A percentile compares a stretch with the other conserved stretches of the same genome.
Evolutionary conservation across 2,797 vertebrate genomes (phyloP).

Genomic region (Xenopus petersii): DNA sequence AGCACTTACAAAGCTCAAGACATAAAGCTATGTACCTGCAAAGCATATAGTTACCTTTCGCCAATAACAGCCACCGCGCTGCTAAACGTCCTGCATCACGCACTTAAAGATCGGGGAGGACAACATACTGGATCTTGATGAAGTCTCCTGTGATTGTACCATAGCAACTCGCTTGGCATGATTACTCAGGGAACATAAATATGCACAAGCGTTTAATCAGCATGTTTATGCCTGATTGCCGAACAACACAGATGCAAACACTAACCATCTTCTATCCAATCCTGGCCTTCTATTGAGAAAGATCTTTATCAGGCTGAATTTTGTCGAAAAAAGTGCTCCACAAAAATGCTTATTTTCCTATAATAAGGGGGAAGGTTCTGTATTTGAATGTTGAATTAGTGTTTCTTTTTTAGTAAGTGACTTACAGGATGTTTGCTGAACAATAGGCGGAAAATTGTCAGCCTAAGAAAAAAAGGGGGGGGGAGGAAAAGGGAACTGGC

Average conservation of each 20-base stretch:
- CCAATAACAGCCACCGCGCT: too few relatives aligned
- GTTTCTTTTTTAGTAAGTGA: neutral
- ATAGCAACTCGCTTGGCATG: conserved; percentile 56
- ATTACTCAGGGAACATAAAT: conserved; percentile 53
- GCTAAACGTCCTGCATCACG: too few relatives aligned
- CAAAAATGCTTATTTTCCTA: neutral
- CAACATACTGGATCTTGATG: conserved; percentile 49
- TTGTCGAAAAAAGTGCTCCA: too few relatives aligned
- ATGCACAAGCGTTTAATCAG: conserved; percentile 55
- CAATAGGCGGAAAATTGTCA: conserved; percentile 20
- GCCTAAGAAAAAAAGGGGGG: conserved; percentile 5
- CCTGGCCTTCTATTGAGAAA: too few relatives aligned
- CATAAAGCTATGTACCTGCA: too few relatives aligned
- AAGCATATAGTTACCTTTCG: too few relatives aligned
- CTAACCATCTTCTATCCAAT: too few relatives aligned
- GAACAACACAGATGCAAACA: neutral
- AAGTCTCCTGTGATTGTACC: conserved; percentile 54
- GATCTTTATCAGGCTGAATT: too few relatives aligned
- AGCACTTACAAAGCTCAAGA: too few relatives aligned
- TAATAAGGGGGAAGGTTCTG: neutral
- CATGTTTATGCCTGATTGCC: conserved; percentile 57
- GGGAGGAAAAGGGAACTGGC: neutral
- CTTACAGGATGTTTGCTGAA: conserved; percentile 21
- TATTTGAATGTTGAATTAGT: neutral
- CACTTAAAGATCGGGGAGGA: conserved; percentile 45